These are phyloP conservation scores for Tenrec ecaudatus DNA, from an alignment of 2,113 vertebrate genomes.

Conservation along the genomic window DNA sequence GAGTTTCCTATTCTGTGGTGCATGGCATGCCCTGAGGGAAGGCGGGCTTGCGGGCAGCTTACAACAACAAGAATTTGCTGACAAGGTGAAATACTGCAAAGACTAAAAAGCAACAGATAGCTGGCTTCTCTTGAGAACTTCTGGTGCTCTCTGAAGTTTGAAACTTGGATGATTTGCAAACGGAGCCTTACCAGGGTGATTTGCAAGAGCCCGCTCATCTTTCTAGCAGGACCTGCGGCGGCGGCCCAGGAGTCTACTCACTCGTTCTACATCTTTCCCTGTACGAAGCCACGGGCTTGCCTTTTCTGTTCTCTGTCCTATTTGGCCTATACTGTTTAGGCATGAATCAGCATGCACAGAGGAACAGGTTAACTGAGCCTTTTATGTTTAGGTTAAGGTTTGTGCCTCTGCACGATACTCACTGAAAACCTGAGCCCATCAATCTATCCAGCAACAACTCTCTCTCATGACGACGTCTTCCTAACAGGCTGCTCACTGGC, in stretches of 20 bases:
- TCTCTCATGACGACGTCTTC: neutral
- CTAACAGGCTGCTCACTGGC: neutral
- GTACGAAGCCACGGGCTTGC: neutral
- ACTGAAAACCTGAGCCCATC: conserved; percentile 38
- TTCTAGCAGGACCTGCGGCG: neutral
- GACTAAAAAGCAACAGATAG: neutral
- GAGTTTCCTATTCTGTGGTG: neutral
- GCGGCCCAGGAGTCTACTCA: neutral
- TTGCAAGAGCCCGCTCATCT: neutral
- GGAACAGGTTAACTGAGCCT: conserved; percentile 60
- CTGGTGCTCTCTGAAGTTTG: conserved; percentile 19
- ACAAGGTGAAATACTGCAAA: neutral
- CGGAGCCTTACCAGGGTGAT: neutral
- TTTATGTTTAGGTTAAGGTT: conserved; percentile 67
- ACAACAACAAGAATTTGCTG: neutral
- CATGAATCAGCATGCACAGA: conserved; percentile 68
- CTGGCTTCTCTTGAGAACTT: neutral
- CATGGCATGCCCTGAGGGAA: neutral
- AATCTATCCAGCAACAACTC: conserved; percentile 34
- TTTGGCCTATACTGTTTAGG: conserved; percentile 57
- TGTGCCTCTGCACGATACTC: conserved; percentile 14
- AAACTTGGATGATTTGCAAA: conserved; percentile 45
- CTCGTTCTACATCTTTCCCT: neutral
- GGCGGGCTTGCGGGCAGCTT: neutral
- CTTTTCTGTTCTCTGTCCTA: conserved; percentile 57